phyloP scores from a whole-genome alignment of 2,797 vertebrate species.

The Parauchenoglanis punctatus region DNA sequence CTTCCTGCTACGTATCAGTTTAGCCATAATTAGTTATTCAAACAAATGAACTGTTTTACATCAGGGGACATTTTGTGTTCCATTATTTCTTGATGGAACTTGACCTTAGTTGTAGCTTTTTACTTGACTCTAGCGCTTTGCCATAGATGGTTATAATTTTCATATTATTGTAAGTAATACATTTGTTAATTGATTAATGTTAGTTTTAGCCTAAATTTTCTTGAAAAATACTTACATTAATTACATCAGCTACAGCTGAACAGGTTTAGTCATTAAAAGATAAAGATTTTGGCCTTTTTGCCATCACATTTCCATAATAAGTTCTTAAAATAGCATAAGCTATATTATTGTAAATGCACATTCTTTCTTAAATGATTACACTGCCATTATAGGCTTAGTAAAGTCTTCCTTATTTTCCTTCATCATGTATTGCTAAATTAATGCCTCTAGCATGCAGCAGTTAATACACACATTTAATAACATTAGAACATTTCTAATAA shows the following conservation, averaged over 20 bases:
- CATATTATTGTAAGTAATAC: not conserved
- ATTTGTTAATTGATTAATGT: not conserved
- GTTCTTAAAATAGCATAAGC: not conserved
- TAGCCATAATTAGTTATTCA: not conserved
- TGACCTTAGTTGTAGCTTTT: not conserved
- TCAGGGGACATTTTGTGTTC: not conserved
- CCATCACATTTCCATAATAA: not conserved
- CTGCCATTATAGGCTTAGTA: not conserved
- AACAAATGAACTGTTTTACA: not conserved
- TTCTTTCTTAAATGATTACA: not conserved
- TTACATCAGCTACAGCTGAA: not conserved
- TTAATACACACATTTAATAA: not conserved
- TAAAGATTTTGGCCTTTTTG: not conserved
- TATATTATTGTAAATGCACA: too few relatives aligned
- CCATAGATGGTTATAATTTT: too few relatives aligned
- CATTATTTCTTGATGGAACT: not conserved
- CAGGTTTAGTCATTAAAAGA: not conserved
- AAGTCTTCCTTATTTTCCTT: not conserved
- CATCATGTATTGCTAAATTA: not conserved
- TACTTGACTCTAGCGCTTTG: not conserved
- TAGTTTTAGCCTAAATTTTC: not conserved
- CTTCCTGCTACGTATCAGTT: not conserved
- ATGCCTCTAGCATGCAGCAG: not conserved
- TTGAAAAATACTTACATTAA: not conserved
- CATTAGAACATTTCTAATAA: not conserved